Conservation (phyloP, 2,888 invertebrate genomes). For the Dicycla oo region DNA sequence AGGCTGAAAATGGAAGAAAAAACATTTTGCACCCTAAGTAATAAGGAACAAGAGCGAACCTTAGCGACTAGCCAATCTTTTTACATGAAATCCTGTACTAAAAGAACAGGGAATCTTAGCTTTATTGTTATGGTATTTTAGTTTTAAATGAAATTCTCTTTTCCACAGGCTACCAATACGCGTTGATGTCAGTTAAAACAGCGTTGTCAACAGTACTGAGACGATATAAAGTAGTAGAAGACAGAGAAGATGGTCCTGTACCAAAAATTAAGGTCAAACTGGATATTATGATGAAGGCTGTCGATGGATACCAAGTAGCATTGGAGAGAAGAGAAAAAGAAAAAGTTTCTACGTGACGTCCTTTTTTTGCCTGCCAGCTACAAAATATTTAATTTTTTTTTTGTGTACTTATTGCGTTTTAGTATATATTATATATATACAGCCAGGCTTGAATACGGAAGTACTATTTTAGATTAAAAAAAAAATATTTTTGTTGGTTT, state of each 20-base stretch:
- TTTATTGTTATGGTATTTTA: not conserved
- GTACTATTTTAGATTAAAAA: conserved; percentile 16
- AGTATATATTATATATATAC: too few species aligned
- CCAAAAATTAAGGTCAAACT: conserved; percentile 82
- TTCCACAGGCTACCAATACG: conserved; percentile 84
- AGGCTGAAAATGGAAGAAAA: too few species aligned
- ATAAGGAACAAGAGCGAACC: not conserved
- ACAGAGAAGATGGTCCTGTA: conserved; percentile 70
- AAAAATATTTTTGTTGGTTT: conserved; percentile 3
- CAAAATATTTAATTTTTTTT: conserved; percentile 2
- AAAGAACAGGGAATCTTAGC: not conserved
- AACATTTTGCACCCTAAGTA: not conserved
- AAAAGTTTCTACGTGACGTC: conserved; percentile 6
- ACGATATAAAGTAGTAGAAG: conserved; percentile 75
- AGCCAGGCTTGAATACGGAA: too few species aligned
- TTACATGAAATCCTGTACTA: not conserved
- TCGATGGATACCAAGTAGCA: conserved; percentile 79
- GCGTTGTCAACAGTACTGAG: conserved; percentile 76
- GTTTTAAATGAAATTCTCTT: conserved; percentile 9
- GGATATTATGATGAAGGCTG: conserved; percentile 86
- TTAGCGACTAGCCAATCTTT: not conserved
- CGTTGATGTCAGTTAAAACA: conserved; percentile 84
- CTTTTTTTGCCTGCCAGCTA: not conserved
- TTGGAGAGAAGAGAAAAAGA: conserved; percentile 45
- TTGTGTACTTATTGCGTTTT: conserved; percentile 10